A percentile compares a stretch with the other conserved stretches of the same genome.
These are phyloP conservation scores for Eremobia ochroleuca DNA, from an alignment of 2,888 invertebrate genomes.

Conservation along the genomic window DNA sequence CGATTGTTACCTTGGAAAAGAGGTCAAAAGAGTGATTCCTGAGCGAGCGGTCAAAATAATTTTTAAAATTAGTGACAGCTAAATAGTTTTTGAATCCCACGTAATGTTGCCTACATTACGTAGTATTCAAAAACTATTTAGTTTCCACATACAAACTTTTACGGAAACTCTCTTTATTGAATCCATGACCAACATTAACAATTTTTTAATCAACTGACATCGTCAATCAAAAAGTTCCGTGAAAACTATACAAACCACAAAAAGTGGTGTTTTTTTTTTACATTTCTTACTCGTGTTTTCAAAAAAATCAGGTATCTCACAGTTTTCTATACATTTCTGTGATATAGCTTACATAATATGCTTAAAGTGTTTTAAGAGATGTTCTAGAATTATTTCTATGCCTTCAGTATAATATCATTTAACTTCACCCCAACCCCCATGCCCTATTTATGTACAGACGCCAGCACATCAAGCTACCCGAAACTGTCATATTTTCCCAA, in stretches of 20 bases:
- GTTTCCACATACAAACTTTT: background rate
- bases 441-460: background rate
- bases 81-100: too few relatives aligned
- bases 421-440: background rate
- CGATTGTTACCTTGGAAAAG: background rate
- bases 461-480: too few relatives aligned
- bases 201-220: constrained; percentile 17
- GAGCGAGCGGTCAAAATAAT: background rate
- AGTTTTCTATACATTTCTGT: background rate
- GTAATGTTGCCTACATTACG: too few relatives aligned
- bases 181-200: background rate
- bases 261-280: constrained; percentile 23
- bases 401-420: background rate
- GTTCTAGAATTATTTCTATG: background rate
- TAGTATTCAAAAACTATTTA: background rate
- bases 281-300: constrained; percentile 9
- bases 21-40: background rate
- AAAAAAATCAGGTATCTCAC: constrained; percentile 27
- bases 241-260: constrained; percentile 5
- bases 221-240: constrained; percentile 27
- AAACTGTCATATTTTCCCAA: too few relatives aligned
- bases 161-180: background rate
- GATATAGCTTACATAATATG: background rate
- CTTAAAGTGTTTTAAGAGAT: background rate
- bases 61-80: too few relatives aligned